Evolutionary conservation across 2,888 invertebrate genomes (phyloP), one percentile per base, ranked within the genome.

Genomic region (Amiota communis): DNA sequence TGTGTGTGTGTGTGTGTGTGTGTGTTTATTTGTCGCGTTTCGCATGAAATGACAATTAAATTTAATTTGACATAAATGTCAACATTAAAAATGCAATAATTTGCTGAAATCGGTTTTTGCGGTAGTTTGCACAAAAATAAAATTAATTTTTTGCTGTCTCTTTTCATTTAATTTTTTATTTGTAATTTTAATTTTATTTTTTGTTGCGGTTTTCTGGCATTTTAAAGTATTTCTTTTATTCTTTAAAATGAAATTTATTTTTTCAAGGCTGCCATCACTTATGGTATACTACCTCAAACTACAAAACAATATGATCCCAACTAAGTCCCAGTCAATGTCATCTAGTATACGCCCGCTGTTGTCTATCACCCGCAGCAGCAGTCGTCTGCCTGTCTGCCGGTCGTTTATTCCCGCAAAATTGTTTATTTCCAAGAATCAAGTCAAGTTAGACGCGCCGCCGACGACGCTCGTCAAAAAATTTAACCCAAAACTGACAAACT

Each of bases 41-140:
- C 72, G 74, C 72, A 57, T 53, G 67, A 71, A 75, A 77, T 76
- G 79, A 84, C 86, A 87, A 87, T 88, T 87, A 88, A 87, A 85
- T 86, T 86, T 82, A 85, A 87, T 87, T 84, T 87, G 85, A 86
- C 87, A 81, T 81, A 85, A 88, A 87, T 87, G 87, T 83, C 85
- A 83, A 82, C 80, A 84, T 85, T 85, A 77, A 82, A 81, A 83
- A 78, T 85, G 86, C 81, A 83, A 87, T 86, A 87, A 87, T 85
- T 85, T 82, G 77, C 78, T 78, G 64, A 77, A 78, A 80, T 78
- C 78, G 78, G 77, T 77, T 76, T 77, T 74, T 77, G 76, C 78
- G 76, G 78, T 71, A 20, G 23, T 56, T 36, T 56, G 65, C 48
- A 70, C 61, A 73, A 74, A 48, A 17, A 70, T 71, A 72, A 17